Evolutionary conservation across 2,888 invertebrate genomes (phyloP), one percentile per base, ranked within the genome.

Genomic region (Apotomis betuletana): DNA sequence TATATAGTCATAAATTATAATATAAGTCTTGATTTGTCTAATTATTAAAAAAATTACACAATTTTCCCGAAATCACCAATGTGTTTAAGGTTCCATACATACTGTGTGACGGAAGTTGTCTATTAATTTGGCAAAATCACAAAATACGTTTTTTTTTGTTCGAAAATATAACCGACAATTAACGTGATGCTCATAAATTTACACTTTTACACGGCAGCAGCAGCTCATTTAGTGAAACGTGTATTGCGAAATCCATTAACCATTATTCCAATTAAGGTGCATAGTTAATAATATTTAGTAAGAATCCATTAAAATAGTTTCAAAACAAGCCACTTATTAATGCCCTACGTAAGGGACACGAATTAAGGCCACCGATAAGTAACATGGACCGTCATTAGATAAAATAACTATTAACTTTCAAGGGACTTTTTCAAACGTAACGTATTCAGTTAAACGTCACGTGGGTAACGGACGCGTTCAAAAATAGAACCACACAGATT

Each of bases 291-390:
- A 49, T 67, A 67, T 60, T 59, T 70, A 41, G 49, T 67, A 61
- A 55, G 60, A 55, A 82, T 74, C 74, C 76, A 75, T 83, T 86
- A 83, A 84, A 85, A 83, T 84, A 80, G 80, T 82, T 86, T 81
- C 75, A 74, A 79, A 80, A 81, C 77, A 75, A 77, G 77, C 80
- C 72, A 80, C 77, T 78, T 80, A 82, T 77, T 80, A 76, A 76
- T 70, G 69, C 71, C 76, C 76, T 78, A 77, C 76, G 77, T 79
- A 77, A 75, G 76, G 77, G 78, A 77, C 76, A 79, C 77, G 81
- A 85, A 89, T 90, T 90, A 88, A 84, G 86, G 85, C 78, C 85
- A 84, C 79, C 74, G 90, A 90, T 91, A 89, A 89, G 81, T 78
- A 78, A 79, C 73, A 76, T 76, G 75, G 75, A 74, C 74, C 76